These are phyloP conservation scores for Calameuta pallipes DNA, from an alignment of 2,888 invertebrate genomes.

Conservation along the genomic window DNA sequence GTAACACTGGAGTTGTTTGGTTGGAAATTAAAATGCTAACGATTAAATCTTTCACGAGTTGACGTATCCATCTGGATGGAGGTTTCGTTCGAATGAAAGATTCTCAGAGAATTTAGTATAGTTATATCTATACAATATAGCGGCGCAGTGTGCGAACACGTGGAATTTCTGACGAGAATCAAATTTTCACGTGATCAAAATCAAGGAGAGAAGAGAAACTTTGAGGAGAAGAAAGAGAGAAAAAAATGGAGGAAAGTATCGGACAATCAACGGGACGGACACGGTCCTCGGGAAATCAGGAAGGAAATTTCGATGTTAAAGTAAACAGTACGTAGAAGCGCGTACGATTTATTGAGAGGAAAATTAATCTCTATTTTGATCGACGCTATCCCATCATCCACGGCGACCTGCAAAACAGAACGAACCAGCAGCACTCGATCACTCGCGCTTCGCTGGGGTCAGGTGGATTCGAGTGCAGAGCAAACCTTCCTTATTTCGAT, in stretches of 20 bases:
- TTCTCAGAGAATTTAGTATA: no score
- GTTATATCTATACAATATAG: no score
- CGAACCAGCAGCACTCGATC: constrained; percentile 21
- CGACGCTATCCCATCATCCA: neutral
- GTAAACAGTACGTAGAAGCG: constrained; percentile 54
- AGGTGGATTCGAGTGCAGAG: constrained; percentile 49
- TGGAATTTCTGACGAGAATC: no score
- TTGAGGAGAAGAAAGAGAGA: no score
- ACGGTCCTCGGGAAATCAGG: neutral
- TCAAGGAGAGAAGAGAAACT: no score
- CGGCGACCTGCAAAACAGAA: constrained; percentile 20
- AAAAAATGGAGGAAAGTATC: no score
- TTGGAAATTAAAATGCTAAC: constrained; percentile 63
- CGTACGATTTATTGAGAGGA: constrained; percentile 48
- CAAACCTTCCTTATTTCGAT: constrained; percentile 47
- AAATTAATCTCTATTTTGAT: neutral
- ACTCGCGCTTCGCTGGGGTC: constrained; percentile 35
- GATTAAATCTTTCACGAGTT: constrained; percentile 56
- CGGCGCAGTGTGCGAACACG: no score
- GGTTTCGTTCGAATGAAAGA: neutral
- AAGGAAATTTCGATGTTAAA: constrained; percentile 44
- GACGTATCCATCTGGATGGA: constrained; percentile 5
- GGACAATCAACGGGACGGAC: no score
- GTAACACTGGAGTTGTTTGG: constrained; percentile 55
- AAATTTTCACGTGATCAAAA: no score